A percentile compares a stretch with the other conserved stretches of the same genome.
phyloP scores from a whole-genome alignment of 2,888 invertebrate species.

The Hydraecia micacea region DNA sequence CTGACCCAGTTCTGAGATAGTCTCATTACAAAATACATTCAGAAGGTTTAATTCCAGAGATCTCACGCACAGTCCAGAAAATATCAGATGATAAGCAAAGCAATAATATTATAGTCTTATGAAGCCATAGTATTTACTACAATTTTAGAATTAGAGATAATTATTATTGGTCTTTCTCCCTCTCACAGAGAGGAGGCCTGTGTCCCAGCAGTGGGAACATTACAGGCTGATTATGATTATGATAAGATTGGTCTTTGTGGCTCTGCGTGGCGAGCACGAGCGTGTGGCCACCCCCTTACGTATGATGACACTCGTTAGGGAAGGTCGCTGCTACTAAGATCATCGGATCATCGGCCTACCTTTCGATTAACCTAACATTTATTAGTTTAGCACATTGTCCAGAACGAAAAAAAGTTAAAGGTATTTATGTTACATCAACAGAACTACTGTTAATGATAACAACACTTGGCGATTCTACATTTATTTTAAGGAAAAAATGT shows the following conservation, averaged over 20 bases:
- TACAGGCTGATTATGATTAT: too few species aligned
- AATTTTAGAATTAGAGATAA: neutral
- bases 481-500: neutral
- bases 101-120: neutral
- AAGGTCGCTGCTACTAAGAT: too few species aligned
- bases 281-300: neutral
- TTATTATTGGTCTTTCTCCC: too few species aligned
- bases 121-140: neutral
- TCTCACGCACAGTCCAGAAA: neutral
- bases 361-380: neutral
- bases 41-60: neutral
- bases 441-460: neutral
- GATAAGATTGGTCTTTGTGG: too few species aligned
- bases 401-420: neutral
- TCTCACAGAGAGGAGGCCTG: too few species aligned
- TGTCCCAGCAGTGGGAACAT: too few species aligned
- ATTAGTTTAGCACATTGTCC: neutral
- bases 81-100: neutral
- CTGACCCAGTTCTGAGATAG: conserved; percentile 1
- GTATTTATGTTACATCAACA: neutral
- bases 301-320: too few species aligned
- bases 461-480: neutral
- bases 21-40: neutral
- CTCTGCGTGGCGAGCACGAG: neutral
- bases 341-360: neutral